phyloP scores from a whole-genome alignment of 2,888 invertebrate species.

The Pseudococcus longispinus region DNA sequence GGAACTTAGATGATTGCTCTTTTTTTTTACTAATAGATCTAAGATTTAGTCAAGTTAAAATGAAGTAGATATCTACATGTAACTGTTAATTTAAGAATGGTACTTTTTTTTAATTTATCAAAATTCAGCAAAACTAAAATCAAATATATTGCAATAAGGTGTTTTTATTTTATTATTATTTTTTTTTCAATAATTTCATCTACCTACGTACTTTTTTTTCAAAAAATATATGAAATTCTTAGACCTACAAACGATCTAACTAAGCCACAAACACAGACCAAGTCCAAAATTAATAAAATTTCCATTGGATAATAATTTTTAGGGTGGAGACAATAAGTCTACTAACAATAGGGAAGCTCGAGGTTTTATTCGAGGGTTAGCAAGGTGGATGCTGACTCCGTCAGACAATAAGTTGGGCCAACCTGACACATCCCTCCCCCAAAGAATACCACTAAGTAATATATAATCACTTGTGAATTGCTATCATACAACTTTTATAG shows the following conservation, averaged over 20 bases:
- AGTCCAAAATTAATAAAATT: constrained; percentile 28
- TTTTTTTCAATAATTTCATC: neutral
- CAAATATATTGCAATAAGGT: no score
- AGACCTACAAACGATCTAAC: neutral
- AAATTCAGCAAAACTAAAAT: no score
- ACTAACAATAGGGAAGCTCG: constrained; percentile 31
- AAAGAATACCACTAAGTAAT: constrained; percentile 42
- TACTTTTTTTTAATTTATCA: no score
- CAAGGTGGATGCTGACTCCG: constrained; percentile 50
- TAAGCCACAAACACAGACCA: neutral
- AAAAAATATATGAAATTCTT: neutral
- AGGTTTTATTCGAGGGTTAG: constrained; percentile 39
- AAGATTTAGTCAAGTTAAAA: no score
- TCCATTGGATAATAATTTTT: constrained; percentile 49
- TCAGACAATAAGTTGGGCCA: constrained; percentile 47
- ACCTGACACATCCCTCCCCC: constrained; percentile 50
- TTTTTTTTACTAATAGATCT: no score
- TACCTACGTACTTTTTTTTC: neutral
- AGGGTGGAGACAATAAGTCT: constrained; percentile 50
- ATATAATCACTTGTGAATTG: constrained; percentile 54
- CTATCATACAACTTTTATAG: constrained; percentile 47
- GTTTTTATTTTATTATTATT: no score
- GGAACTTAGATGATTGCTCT: no score
- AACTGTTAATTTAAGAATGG: no score
- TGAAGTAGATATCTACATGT: no score